Evolutionary conservation across 92 coral and sea anemone genomes (phyloP).

Genomic region (Paragorgia papillata): DNA sequence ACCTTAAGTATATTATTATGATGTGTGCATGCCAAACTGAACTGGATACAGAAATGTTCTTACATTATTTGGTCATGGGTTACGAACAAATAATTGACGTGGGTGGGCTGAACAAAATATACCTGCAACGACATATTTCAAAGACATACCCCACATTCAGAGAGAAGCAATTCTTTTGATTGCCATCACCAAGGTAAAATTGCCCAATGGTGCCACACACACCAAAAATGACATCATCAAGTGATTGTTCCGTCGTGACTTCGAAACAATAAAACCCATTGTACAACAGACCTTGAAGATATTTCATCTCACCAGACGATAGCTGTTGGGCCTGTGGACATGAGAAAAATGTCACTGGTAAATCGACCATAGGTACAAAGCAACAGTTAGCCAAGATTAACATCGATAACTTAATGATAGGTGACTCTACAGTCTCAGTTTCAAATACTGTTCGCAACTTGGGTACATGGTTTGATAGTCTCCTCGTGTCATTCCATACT

Average conservation of each 20-base stretch:
- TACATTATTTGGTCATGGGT: too few species aligned
- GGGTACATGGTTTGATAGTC: too few species aligned
- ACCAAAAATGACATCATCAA: slow-evolving; percentile 50
- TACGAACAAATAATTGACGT: too few species aligned
- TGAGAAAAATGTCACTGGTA: too few species aligned
- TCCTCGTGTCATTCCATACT: too few species aligned
- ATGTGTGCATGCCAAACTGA: too few species aligned
- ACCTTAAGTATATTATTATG: too few species aligned
- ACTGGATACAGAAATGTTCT: too few species aligned
- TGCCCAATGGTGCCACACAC: slow-evolving; percentile 55
- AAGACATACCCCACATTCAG: slow-evolving; percentile 38
- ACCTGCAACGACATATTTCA: background rate
- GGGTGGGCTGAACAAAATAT: background rate
- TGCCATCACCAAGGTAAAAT: slow-evolving; percentile 66
- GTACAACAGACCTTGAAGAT: slow-evolving; percentile 25
- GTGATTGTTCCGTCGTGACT: slow-evolving; percentile 17
- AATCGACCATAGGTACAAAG: too few species aligned
- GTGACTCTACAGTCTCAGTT: too few species aligned
- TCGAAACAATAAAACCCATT: slow-evolving; percentile 52
- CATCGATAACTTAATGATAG: too few species aligned
- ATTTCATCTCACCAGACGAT: slow-evolving; percentile 11
- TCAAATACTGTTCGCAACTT: too few species aligned
- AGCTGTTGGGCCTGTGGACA: slow-evolving; percentile 21
- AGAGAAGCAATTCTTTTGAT: slow-evolving; percentile 59
- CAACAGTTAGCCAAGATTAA: background rate